Evolutionary conservation across 1,140 invertebrate genomes (phyloP).

Genomic region (Eupeodes corollae): DNA sequence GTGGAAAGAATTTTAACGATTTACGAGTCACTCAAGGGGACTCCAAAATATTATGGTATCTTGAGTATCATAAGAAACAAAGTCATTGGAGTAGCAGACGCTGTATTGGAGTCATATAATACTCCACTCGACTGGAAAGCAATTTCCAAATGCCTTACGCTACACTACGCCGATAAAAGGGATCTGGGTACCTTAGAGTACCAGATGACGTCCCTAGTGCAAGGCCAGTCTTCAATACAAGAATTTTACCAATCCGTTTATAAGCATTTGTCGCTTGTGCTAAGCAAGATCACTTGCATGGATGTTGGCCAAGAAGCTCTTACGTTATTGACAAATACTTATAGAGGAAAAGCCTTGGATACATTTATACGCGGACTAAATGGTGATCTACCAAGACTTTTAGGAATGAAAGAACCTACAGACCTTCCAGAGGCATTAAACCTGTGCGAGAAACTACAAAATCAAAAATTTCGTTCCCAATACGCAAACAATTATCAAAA

Average conservation of each 20-base stretch:
- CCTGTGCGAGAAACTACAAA: neutral
- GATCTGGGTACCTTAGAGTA: too few species aligned
- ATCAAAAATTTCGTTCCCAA: neutral
- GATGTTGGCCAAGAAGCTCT: neutral
- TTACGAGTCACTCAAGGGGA: constrained; percentile 1
- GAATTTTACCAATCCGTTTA: constrained; percentile 6
- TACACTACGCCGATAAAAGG: too few species aligned
- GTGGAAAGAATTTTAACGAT: constrained; percentile 5
- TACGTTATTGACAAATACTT: neutral
- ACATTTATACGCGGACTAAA: constrained; percentile 1
- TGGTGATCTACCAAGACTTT: neutral
- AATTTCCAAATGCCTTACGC: constrained; percentile 6
- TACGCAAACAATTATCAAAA: too few species aligned
- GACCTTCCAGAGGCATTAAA: constrained; percentile 2
- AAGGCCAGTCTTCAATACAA: constrained; percentile 5
- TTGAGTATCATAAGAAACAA: constrained; percentile 9
- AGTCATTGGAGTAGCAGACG: constrained; percentile 7
- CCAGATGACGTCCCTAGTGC: constrained; percentile 10
- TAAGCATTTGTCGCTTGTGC: constrained; percentile 4
- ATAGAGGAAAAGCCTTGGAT: constrained; percentile 3
- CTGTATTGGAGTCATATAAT: too few species aligned
- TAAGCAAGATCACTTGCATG: neutral
- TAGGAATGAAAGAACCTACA: neutral
- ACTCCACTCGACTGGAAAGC: too few species aligned
- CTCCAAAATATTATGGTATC: constrained; percentile 12